phyloP scores from a whole-genome alignment of 2,888 invertebrate species.

The Noctua comes region DNA sequence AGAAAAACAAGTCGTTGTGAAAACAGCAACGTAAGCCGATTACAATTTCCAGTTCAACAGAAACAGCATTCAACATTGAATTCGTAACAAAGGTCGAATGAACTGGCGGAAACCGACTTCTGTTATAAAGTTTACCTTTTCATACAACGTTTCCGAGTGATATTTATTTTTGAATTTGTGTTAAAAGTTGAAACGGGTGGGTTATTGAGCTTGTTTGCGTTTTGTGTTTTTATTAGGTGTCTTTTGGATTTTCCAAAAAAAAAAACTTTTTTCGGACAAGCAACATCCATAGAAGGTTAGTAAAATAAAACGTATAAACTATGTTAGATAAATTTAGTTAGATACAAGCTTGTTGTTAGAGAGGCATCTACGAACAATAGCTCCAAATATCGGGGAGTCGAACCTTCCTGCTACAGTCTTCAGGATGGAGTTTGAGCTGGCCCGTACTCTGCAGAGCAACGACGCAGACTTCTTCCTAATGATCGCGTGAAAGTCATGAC shows the following conservation, averaged over 20 bases:
- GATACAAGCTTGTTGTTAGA: too few species aligned
- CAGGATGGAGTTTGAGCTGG: too few species aligned
- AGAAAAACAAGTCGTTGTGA: constrained; percentile 17
- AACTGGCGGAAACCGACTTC: constrained; percentile 25
- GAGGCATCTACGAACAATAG: too few species aligned
- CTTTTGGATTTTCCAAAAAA: neutral
- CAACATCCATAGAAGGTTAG: too few species aligned
- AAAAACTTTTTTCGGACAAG: too few species aligned
- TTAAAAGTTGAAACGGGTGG: neutral
- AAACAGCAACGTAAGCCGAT: constrained; percentile 52
- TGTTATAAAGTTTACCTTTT: constrained; percentile 33
- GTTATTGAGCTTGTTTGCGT: neutral
- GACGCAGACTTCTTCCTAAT: too few species aligned
- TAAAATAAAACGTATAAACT: too few species aligned
- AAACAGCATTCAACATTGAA: constrained; percentile 33
- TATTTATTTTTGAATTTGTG: constrained; percentile 17
- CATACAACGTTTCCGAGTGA: constrained; percentile 25
- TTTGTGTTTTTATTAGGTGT: neutral
- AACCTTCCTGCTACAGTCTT: too few species aligned
- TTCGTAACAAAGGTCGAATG: constrained; percentile 34
- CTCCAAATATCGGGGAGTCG: too few species aligned
- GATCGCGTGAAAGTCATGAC: too few species aligned
- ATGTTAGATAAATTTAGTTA: too few species aligned
- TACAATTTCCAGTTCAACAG: constrained; percentile 40
- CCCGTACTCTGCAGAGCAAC: too few species aligned